Evolutionary conservation across 2,888 invertebrate species (phyloP), one percentile per base, ranked within the genome.

Genomic region (Thymelicus lineola): DNA sequence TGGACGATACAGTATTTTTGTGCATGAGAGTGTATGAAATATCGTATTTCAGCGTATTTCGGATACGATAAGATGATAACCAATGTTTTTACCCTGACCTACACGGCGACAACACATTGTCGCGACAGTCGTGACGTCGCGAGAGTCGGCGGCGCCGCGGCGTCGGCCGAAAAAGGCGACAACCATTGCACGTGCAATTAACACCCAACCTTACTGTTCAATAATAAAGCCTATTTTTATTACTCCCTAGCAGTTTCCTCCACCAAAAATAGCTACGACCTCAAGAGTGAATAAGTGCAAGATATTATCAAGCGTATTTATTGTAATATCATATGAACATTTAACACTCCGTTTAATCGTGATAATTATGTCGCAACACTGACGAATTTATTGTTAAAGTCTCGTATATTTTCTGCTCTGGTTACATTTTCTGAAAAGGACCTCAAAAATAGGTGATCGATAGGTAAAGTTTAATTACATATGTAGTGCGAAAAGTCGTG

Each of bases 101-200:
- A 65, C 68, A 66, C 66, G 67, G 38, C 42, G 63, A 17, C 15
- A 67, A 66, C 55, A 72, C 75, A 77, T 75, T 78, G 77, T 76
- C 76, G 66, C 68, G 63, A 42, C 66, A 72, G 71, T 71, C 73
- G 70, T 68, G 68, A 35, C 71, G 75, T 72, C 42, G 42, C 42
- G 42, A 12, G 10, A 42, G 42, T 42, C 75, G n/a, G n/a, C n/a
- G n/a, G n/a, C n/a, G 73, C 74, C 73, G 60, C 77, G 73, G 72
- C 80, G 76, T 75, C 75, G 14, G 28, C 38, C 42, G 42, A 64
- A 64, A 64, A 55, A 55, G 17, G 42, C 53, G 42, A 55, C 64
- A 9, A 62, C 35, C 28, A 5, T 5, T 28, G 12, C 20, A 20
- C 6, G 20, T 20, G 12, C 55, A 65, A 10, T 57, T 14, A 57